Percentiles rank a stretch among this genome's conserved stretches.
Evolutionary conservation across 2,113 vertebrate species (phyloP).

Genomic region (human): GRCh38 chr3:180045501-180046000

Average conservation of each 20-base stretch:
- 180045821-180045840: too few relatives aligned
- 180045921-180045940: neutral
- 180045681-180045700: neutral
- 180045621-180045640: neutral
- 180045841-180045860: neutral
- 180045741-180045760: neutral
- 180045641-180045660: slow-evolving; percentile 41
- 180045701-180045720: neutral
- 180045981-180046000: neutral
- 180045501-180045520: neutral
- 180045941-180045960: neutral
- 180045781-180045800: neutral
- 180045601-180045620: neutral
- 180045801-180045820: neutral
- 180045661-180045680: neutral
- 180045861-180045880: neutral
- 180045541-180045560: neutral
- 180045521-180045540: neutral
- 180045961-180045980: neutral
- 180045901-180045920: neutral
- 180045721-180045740: neutral
- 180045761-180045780: neutral
- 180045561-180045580: neutral
- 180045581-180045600: neutral
- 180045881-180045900: neutral